Percentiles rank a stretch among this genome's conserved stretches.
Conservation (phyloP, 2,113 vertebrate species). For the Lamprologus callipterus region DNA sequence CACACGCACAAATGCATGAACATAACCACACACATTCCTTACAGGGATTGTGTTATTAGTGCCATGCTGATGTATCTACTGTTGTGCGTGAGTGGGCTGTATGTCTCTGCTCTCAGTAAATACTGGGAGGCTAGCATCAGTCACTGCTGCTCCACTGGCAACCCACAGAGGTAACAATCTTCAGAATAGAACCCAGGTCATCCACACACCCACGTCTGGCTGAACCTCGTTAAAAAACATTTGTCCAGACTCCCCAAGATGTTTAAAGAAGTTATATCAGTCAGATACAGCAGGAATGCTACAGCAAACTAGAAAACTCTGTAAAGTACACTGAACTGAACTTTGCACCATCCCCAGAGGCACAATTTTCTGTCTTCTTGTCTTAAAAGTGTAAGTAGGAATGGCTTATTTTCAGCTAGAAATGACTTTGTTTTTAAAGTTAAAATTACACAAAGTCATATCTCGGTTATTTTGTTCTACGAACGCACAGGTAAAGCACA, state of each 20-base stretch:
- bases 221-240: constrained; percentile 28
- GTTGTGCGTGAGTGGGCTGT: constrained; percentile 25
- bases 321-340: background rate
- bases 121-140: constrained; percentile 6
- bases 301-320: background rate
- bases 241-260: constrained; percentile 11
- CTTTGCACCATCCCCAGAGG: background rate
- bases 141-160: constrained; percentile 1
- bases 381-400: background rate
- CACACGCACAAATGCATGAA: background rate
- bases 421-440: background rate
- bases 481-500: background rate
- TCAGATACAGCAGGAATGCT: background rate
- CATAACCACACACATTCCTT: background rate
- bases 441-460: background rate
- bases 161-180: constrained; percentile 35
- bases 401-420: background rate
- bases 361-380: background rate
- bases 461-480: background rate
- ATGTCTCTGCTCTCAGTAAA: constrained; percentile 13
- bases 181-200: constrained; percentile 16
- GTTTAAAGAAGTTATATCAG: background rate
- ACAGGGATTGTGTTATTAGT: background rate
- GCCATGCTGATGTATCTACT: constrained; percentile 14
- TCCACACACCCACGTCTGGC: background rate